phyloP scores from a whole-genome alignment of 2,113 vertebrate genomes.

The Pseudonaja textilis region DNA sequence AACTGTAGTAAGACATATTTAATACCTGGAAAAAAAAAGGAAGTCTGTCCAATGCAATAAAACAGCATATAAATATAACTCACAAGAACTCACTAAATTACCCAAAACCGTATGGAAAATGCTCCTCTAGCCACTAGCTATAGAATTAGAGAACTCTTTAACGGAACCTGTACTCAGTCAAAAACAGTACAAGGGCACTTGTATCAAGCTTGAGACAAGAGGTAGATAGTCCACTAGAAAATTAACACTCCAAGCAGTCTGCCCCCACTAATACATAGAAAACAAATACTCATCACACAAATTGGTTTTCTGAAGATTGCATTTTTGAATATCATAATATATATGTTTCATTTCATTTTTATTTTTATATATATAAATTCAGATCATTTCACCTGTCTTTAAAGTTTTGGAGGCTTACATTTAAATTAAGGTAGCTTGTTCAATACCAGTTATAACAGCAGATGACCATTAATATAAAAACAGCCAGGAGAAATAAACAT shows the following conservation, averaged over 20 bases:
- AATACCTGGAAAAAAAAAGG: neutral
- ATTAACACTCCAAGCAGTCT: slow-evolving; percentile 45
- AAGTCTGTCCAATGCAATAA: neutral
- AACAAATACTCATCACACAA: slow-evolving; percentile 75
- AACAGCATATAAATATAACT: neutral
- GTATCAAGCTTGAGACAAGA: slow-evolving; percentile 18
- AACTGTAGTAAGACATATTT: neutral
- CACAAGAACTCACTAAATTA: slow-evolving; percentile 4
- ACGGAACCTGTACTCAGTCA: neutral
- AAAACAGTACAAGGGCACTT: neutral
- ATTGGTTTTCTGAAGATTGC: slow-evolving; percentile 74
- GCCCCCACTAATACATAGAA: slow-evolving; percentile 63
- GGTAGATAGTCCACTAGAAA: slow-evolving; percentile 36
- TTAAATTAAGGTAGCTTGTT: slow-evolving; percentile 76
- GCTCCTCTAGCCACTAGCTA: neutral
- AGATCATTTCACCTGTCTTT: slow-evolving; percentile 71
- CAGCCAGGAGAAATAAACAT: slow-evolving; percentile 65
- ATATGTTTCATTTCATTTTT: slow-evolving; percentile 74
- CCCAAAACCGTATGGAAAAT: neutral
- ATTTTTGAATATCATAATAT: slow-evolving; percentile 80
- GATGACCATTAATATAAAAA: slow-evolving; percentile 79
- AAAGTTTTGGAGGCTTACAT: slow-evolving; percentile 74
- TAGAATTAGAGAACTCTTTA: neutral
- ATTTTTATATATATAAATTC: slow-evolving; percentile 76
- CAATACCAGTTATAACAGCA: slow-evolving; percentile 71